Conservation (phyloP, 2,113 vertebrate species). For the Urocitellus parryii region DNA sequence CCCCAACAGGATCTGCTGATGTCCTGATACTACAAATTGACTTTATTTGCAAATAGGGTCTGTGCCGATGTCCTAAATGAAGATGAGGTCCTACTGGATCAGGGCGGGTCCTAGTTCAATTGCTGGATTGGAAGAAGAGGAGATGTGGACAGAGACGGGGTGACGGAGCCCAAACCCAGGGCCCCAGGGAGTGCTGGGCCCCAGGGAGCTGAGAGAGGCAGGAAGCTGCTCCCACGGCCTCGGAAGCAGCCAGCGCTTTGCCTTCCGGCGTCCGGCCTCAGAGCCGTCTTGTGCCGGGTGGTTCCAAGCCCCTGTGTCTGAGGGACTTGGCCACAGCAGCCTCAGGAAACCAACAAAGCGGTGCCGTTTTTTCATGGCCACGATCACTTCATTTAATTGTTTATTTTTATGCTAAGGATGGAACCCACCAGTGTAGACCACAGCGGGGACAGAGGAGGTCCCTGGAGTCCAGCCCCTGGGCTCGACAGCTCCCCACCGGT, state of each 20-base stretch:
- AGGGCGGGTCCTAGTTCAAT: too few relatives aligned
- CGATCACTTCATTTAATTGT: too few relatives aligned
- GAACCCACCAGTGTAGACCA: too few relatives aligned
- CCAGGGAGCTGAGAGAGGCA: not conserved
- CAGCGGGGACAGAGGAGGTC: too few relatives aligned
- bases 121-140: not conserved
- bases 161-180: not conserved
- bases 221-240: too few relatives aligned
- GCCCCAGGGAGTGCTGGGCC: accelerated
- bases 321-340: not conserved
- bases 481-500: too few relatives aligned
- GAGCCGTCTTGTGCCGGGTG: not conserved
- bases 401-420: too few relatives aligned
- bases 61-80: too few relatives aligned
- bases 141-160: not conserved
- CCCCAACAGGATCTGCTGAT: not conserved
- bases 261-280: not conserved
- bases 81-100: not conserved
- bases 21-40: not conserved
- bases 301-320: not conserved
- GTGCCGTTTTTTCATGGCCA: too few relatives aligned
- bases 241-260: not conserved
- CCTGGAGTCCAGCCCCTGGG: too few relatives aligned
- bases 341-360: not conserved
- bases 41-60: not conserved